Evolutionary conservation across 2,797 vertebrate genomes (phyloP), one percentile per base, ranked within the genome.

Genomic region (Adrianichthys oophorus): DNA sequence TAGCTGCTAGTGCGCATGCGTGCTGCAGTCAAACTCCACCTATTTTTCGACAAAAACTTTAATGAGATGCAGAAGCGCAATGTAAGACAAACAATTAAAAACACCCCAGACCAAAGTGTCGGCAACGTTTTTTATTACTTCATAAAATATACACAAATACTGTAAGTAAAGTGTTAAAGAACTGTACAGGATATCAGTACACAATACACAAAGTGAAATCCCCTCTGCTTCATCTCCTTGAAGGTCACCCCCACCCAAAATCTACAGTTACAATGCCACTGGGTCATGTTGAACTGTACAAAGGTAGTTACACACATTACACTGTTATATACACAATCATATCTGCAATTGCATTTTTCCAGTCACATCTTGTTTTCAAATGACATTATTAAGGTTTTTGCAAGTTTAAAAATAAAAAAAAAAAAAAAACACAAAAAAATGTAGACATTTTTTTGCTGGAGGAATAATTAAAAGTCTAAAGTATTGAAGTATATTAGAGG

Each of bases 61-160:
- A 15, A 46, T 19, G 26, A 47, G 6, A 0, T 50, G 18, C 4
- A 41, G 48, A 56, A 4, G 4, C 18, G 12, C 47, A 42, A 5
- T 4, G 2, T 12, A 1, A 1, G 23, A 62, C 24, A 21, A 4
- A 21, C 8, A 4, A 23, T 1, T 5, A 46, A 58, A 4, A 43
- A 55, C 47, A 32, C 41, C 1, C 8, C 41, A 41, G 4, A 4
- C 59, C 24, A 62, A 15, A 16, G 24, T 70, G 74, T 79, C 74
- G 74, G 77, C 79, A 86, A 84, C 54, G 48, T 79, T 87, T 90
- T 90, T 92, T 93, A 91, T 92, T 92, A 92, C 87, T 84, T 92
- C 89, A 91, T 93, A 93, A 93, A 93, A 92, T 93, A 92, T 93
- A 92, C 91, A 93, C 92, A 92, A 92, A 92, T 93, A 92, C 91